Percentiles rank a stretch among this genome's conserved stretches.
These are phyloP conservation scores for Erpobdella octoculata DNA, from an alignment of 2,888 invertebrate species.

Conservation along the genomic window DNA sequence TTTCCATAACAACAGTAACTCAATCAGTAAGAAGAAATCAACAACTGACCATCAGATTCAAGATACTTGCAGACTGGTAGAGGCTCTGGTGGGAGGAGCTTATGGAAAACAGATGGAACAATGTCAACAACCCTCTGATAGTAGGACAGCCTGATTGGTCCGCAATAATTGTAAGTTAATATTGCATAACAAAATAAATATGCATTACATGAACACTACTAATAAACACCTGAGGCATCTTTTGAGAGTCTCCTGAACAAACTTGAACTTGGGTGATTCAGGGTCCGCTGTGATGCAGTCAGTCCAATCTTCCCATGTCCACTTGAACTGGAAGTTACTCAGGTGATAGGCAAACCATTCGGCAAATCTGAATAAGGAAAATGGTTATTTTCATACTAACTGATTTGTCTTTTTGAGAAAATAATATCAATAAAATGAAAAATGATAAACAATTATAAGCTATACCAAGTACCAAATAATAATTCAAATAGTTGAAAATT, in stretches of 20 bases:
- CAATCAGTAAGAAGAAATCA: not conserved
- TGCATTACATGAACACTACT: not conserved
- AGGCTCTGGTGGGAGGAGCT: constrained; percentile 75
- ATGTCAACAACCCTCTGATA: constrained; percentile 81
- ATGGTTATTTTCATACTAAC: not conserved
- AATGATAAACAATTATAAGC: too few relatives aligned
- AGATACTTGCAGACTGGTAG: constrained; percentile 73
- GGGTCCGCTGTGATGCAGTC: constrained; percentile 47
- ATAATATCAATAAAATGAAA: not conserved
- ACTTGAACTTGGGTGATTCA: constrained; percentile 86
- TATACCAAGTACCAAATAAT: too few relatives aligned
- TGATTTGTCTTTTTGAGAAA: not conserved
- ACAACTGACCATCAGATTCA: constrained; percentile 65
- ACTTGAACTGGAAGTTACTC: constrained; percentile 96
- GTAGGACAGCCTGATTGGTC: constrained; percentile 69
- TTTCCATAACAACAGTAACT: not conserved
- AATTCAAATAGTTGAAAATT: too few relatives aligned
- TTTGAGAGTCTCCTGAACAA: constrained; percentile 80
- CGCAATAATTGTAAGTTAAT: too few relatives aligned
- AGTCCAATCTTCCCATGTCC: constrained; percentile 74
- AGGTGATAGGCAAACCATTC: constrained; percentile 97
- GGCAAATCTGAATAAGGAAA: constrained; percentile 63
- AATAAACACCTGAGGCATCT: constrained; percentile 72
- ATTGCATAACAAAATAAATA: not conserved
- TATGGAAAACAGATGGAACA: constrained; percentile 76